These are phyloP conservation scores for Lethrus apterus DNA, from an alignment of 1,140 invertebrate genomes.

Conservation along the genomic window DNA sequence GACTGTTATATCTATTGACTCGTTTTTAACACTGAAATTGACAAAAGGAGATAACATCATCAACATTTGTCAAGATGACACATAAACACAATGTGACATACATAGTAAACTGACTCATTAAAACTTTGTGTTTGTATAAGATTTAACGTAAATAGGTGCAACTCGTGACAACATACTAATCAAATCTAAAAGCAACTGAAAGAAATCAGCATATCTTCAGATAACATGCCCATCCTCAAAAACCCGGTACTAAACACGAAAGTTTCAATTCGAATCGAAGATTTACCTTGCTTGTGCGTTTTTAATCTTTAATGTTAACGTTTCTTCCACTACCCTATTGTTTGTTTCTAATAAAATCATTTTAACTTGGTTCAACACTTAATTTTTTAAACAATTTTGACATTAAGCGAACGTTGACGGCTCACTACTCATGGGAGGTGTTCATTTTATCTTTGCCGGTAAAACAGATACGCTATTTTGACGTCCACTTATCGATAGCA, in stretches of 20 bases:
- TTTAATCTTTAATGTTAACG: slow-evolving; percentile 88
- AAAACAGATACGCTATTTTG: not conserved
- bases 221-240: slow-evolving; percentile 7
- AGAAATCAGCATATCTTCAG: too few relatives aligned
- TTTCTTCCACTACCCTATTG: slow-evolving; percentile 96
- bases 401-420: slow-evolving; percentile 5
- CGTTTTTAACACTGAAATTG: slow-evolving; percentile 80
- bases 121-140: too few relatives aligned
- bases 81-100: slow-evolving; percentile 14
- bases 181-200: too few relatives aligned
- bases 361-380: slow-evolving; percentile 34
- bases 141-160: too few relatives aligned
- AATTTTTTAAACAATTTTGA: slow-evolving; percentile 12
- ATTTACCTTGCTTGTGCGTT: slow-evolving; percentile 91
- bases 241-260: not conserved
- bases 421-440: slow-evolving; percentile 17
- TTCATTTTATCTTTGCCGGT: slow-evolving; percentile 13
- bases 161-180: too few relatives aligned
- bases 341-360: slow-evolving; percentile 99
- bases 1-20: slow-evolving; percentile 87
- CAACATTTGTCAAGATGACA: slow-evolving; percentile 4
- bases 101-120: slow-evolving; percentile 7
- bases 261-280: slow-evolving; percentile 4
- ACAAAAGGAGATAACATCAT: not conserved
- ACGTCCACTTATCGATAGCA: too few relatives aligned